Evolutionary conservation across 2,888 invertebrate species (phyloP).

Genomic region (Idaea dimidiata): DNA sequence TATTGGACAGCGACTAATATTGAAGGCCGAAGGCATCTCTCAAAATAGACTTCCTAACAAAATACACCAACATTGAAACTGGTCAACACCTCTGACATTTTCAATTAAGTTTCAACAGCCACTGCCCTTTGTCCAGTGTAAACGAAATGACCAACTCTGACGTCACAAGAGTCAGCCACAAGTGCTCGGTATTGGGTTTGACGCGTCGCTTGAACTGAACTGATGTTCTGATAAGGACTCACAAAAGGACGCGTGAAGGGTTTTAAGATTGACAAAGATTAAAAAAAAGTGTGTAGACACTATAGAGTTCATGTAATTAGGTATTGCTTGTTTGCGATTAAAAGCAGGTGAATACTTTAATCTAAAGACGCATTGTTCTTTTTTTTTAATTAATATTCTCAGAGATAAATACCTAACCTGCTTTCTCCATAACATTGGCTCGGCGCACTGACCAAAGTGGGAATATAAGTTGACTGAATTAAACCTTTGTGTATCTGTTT

Average conservation of each 20-base stretch:
- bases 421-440: too few relatives aligned
- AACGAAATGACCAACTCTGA: conserved; percentile 29
- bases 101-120: conserved; percentile 22
- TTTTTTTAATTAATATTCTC: too few relatives aligned
- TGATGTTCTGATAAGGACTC: conserved; percentile 40
- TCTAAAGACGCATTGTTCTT: too few relatives aligned
- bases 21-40: too few relatives aligned
- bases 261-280: conserved; percentile 19
- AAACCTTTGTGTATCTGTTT: too few relatives aligned
- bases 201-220: conserved; percentile 9
- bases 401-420: too few relatives aligned
- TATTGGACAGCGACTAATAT: too few relatives aligned
- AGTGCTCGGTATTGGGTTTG: not conserved
- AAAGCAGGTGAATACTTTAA: too few relatives aligned
- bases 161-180: conserved; percentile 13
- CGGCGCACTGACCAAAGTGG: too few relatives aligned
- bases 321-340: too few relatives aligned
- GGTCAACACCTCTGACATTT: conserved; percentile 19
- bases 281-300: not conserved
- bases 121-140: conserved; percentile 25
- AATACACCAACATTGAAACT: conserved; percentile 10
- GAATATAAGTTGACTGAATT: too few relatives aligned
- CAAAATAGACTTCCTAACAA: conserved; percentile 5
- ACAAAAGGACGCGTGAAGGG: conserved; percentile 35
- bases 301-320: not conserved